phyloP scores from a whole-genome alignment of 2,888 invertebrate genomes.

The Plutella xylostella region DNA sequence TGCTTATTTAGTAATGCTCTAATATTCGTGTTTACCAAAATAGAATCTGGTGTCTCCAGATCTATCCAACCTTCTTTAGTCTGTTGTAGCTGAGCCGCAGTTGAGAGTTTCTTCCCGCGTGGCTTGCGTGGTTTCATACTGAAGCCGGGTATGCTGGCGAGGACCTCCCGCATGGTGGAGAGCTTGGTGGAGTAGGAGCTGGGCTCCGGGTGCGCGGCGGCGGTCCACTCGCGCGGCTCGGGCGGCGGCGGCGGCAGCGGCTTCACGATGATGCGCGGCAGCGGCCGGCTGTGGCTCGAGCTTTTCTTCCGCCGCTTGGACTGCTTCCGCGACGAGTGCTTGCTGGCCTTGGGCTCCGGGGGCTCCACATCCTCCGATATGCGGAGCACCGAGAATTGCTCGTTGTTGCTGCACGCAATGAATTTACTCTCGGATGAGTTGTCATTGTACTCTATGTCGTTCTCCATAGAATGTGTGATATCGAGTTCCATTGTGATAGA shows the following conservation, averaged over 20 bases:
- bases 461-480: slow-evolving; percentile 40
- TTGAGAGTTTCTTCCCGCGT: slow-evolving; percentile 86
- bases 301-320: slow-evolving; percentile 84
- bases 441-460: slow-evolving; percentile 51
- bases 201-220: slow-evolving; percentile 40
- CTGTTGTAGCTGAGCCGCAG: slow-evolving; percentile 93
- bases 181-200: slow-evolving; percentile 48
- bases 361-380: slow-evolving; percentile 54
- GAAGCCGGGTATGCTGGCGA: slow-evolving; percentile 92
- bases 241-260: slow-evolving; percentile 77
- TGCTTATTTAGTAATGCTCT: slow-evolving; percentile 90
- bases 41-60: slow-evolving; percentile 95
- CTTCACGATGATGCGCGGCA: slow-evolving; percentile 86
- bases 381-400: slow-evolving; percentile 55
- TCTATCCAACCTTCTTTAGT: slow-evolving; percentile 95
- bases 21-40: slow-evolving; percentile 92
- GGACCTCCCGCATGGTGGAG: slow-evolving; percentile 89
- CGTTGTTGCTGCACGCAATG: slow-evolving; percentile 45
- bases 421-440: slow-evolving; percentile 52
- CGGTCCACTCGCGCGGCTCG: slow-evolving; percentile 56
- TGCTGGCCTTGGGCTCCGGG: slow-evolving; percentile 71
- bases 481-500: slow-evolving; percentile 49
- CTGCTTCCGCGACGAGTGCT: slow-evolving; percentile 79
- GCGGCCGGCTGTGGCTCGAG: slow-evolving; percentile 73
- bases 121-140: slow-evolving; percentile 83